A percentile compares a stretch with the other conserved stretches of the same genome.
phyloP scores from a whole-genome alignment of 1,140 invertebrate genomes.

The Episyrphus balteatus region DNA sequence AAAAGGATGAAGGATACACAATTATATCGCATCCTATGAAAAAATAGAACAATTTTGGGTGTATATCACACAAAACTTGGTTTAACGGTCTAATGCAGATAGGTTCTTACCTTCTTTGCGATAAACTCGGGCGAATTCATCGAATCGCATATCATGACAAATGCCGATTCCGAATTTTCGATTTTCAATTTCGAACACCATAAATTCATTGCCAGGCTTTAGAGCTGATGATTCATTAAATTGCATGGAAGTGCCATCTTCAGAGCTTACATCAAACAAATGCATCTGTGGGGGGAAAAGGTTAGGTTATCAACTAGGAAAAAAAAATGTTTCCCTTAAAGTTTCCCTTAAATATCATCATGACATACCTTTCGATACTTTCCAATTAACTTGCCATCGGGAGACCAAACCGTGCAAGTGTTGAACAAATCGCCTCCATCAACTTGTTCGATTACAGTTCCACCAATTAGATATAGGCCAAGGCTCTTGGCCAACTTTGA shows the following conservation, averaged over 20 bases:
- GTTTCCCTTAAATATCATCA: no score
- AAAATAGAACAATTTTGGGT: no score
- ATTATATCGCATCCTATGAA: constrained; percentile 66
- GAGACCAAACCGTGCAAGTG: constrained; percentile 81
- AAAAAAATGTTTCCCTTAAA: no score
- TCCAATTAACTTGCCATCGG: constrained; percentile 60
- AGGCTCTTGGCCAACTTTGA: constrained; percentile 65
- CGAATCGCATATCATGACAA: constrained; percentile 89
- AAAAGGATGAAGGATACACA: constrained; percentile 89
- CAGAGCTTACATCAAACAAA: constrained; percentile 78
- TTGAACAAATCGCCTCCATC: constrained; percentile 58
- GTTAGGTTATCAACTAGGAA: no score
- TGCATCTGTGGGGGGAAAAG: constrained; percentile 61
- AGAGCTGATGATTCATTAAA: constrained; percentile 85
- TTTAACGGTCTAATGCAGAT: not conserved
- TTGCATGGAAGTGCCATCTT: constrained; percentile 57
- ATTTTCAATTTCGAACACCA: constrained; percentile 60
- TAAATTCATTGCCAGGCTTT: constrained; percentile 59
- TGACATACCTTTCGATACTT: constrained; percentile 57
- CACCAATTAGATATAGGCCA: constrained; percentile 73
- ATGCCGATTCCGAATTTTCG: constrained; percentile 78
- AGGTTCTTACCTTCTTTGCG: constrained; percentile 39
- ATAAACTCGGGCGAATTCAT: constrained; percentile 78
- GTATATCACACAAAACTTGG: no score
- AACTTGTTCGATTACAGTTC: constrained; percentile 73